phyloP scores from a whole-genome alignment of 2,113 vertebrate species.

The Eublepharis macularius region DNA sequence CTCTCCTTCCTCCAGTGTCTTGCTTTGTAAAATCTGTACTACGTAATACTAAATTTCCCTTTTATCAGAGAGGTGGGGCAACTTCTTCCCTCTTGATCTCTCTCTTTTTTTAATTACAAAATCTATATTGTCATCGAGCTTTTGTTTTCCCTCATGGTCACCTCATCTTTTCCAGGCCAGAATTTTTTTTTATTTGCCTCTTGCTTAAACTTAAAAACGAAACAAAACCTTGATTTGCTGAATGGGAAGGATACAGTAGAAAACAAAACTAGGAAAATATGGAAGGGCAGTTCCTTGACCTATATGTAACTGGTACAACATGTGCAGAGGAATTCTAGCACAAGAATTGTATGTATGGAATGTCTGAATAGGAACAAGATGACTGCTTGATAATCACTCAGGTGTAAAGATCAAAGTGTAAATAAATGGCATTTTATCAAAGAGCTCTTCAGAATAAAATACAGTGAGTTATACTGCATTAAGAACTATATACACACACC shows the following conservation, averaged over 20 bases:
- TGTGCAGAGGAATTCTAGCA: slow-evolving; percentile 60
- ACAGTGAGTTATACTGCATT: slow-evolving; percentile 70
- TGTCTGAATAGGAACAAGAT: slow-evolving; percentile 75
- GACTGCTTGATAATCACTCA: slow-evolving; percentile 82
- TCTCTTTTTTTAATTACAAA: slow-evolving; percentile 20
- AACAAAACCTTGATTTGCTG: slow-evolving; percentile 39
- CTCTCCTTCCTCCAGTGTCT: slow-evolving; percentile 35
- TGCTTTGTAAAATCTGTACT: slow-evolving; percentile 1
- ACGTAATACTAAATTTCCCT: slow-evolving; percentile 11
- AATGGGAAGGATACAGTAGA: slow-evolving; percentile 58
- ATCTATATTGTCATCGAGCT: background rate
- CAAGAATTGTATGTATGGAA: slow-evolving; percentile 69
- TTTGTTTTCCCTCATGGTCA: background rate
- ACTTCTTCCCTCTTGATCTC: slow-evolving; percentile 24
- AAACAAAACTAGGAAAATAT: slow-evolving; percentile 49
- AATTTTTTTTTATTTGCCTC: background rate
- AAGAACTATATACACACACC: slow-evolving; percentile 72
- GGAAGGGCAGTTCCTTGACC: slow-evolving; percentile 51
- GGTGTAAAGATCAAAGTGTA: slow-evolving; percentile 80
- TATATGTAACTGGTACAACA: slow-evolving; percentile 41
- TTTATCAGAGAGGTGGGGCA: slow-evolving; percentile 38
- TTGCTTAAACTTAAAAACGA: slow-evolving; percentile 37
- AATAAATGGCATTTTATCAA: slow-evolving; percentile 78
- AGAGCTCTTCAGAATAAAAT: slow-evolving; percentile 76
- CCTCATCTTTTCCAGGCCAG: background rate